Base-by-base conservation (phyloP, 1,140 invertebrate species). In the Trichomalopsis sarcophagae region DNA sequence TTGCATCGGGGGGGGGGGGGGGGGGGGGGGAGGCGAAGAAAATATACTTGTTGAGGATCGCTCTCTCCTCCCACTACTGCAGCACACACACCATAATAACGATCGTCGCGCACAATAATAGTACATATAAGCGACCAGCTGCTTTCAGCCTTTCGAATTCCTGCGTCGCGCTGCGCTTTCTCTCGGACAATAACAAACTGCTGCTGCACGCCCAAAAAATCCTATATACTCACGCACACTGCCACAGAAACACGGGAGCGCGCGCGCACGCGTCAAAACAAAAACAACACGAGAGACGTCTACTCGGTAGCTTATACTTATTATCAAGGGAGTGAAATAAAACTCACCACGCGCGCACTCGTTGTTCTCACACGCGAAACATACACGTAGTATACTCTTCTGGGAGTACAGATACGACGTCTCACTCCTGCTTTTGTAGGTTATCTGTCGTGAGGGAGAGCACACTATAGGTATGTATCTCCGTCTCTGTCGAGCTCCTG, bases 311-410 rank as follows among this genome's bases (percentile, higher is more conserved):
- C 33, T 33, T 40, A 40, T 44, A 40, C 36, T 10, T 44, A 44
- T 10, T 44, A 44, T 1, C 10, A 1, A 44, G 40, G 40, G 10
- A 44, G 40, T 44, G 6, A 44, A 44, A 44, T 44, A 71, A 36
- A 82, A 76, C 73, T 82, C 73, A 82, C 81, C 73, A n/a, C 55
- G 33, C 85, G 27, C 78, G 30, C 84, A 86, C 81, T 82, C 62
- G 36, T 36, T 55, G 36, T 36, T 55, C 50, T 36, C 68, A 74
- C 71, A 40, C 68, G 71, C 44, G 71, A 55, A 71, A 21, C 27
- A 74, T 44, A 69, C 33, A 40, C 74, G 69, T 66, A 14, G 0
- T 40, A 36, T 55, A 36, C 27, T 50, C 23, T 13, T 36, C 17
- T 1, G 21, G 30, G 71, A 23, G 7, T 62, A 55, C 17, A 55